A percentile compares a stretch with the other conserved stretches of the same genome.
Conservation (phyloP, 2,797 vertebrate genomes). For the Phrynocephalus forsythii region DNA sequence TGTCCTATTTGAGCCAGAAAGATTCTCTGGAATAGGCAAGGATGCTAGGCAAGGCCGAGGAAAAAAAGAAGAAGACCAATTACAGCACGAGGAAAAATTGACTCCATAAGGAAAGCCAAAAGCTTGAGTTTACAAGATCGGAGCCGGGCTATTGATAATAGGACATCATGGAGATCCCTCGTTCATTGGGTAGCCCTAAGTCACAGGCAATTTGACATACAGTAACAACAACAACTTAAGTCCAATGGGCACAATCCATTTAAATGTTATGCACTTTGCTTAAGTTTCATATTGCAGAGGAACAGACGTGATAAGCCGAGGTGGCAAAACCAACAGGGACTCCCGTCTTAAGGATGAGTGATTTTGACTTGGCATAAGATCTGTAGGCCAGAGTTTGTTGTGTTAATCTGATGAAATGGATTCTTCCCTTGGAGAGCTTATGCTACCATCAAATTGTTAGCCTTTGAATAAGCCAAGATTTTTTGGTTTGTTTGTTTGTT, state of each 20-base stretch:
- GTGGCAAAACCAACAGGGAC: neutral
- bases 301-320: neutral
- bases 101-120: too few relatives aligned
- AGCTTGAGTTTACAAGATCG: too few relatives aligned
- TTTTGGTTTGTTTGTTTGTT: neutral
- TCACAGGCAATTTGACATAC: too few relatives aligned
- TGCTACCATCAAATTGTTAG: neutral
- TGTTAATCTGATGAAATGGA: neutral
- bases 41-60: too few relatives aligned
- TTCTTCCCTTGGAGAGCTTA: neutral
- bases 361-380: neutral
- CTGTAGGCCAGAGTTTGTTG: constrained; percentile 2
- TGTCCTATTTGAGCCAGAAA: too few relatives aligned
- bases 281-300: neutral
- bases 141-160: too few relatives aligned
- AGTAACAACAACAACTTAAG: neutral
- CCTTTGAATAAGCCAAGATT: neutral
- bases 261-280: neutral
- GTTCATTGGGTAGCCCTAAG: too few relatives aligned
- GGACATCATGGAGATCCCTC: too few relatives aligned
- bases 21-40: too few relatives aligned
- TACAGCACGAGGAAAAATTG: too few relatives aligned
- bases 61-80: too few relatives aligned
- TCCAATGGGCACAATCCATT: neutral
- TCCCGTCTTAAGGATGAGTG: neutral